Percentiles rank a stretch among this genome's conserved stretches.
Conservation (phyloP, 2,797 vertebrate genomes). For the Crocodylus rhombifer region DNA sequence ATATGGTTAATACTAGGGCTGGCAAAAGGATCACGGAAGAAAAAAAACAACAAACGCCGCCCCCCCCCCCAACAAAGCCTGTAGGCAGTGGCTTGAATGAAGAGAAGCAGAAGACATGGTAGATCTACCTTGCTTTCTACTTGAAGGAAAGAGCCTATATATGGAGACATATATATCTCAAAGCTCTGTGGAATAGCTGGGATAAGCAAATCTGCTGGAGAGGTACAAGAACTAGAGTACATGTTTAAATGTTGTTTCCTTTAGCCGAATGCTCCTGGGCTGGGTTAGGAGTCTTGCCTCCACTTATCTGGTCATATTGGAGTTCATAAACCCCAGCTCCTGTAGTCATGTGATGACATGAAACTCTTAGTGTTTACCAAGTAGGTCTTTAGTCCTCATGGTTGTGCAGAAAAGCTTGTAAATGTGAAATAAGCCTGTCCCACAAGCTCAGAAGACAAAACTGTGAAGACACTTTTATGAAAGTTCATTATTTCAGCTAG, state of each 20-base stretch:
- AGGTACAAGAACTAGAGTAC: neutral
- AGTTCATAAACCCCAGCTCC: neutral
- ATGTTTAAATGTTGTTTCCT: neutral
- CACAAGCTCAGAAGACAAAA: neutral
- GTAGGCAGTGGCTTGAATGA: no score
- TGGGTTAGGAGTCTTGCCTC: neutral
- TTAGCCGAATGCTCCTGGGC: neutral
- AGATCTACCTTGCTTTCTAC: accelerated
- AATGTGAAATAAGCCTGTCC: neutral
- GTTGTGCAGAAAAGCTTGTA: neutral
- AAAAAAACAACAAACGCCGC: neutral
- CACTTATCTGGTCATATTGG: no score
- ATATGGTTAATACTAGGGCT: neutral
- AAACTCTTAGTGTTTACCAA: neutral
- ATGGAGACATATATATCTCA: neutral
- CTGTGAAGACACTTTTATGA: neutral
- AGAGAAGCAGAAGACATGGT: no score
- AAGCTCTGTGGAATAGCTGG: neutral
- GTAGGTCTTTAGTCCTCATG: neutral
- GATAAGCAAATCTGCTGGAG: neutral
- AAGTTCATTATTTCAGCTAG: no score
- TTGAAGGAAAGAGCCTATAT: neutral
- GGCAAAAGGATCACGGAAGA: neutral
- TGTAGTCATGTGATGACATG: neutral
- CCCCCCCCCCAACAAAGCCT: no score